Evolutionary conservation across 2,797 vertebrate species (phyloP), one percentile per base, ranked within the genome.

Genomic region (Anabacerthia variegaticeps): DNA sequence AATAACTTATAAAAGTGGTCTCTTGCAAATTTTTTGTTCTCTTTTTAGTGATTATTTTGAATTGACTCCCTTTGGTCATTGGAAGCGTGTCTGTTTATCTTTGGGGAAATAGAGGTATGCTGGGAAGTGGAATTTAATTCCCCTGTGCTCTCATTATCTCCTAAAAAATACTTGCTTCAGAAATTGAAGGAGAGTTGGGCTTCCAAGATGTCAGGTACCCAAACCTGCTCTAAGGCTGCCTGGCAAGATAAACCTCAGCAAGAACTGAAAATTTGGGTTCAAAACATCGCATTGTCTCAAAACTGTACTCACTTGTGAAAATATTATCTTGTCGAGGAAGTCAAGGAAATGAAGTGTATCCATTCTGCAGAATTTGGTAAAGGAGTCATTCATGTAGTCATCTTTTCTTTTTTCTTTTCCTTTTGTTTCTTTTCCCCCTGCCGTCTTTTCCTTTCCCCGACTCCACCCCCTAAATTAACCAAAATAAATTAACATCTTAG

Each of bases 301-400:
- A 65, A 23, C 28, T 51, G 7, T 49, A 23, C 6, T 75, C 0
- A 0, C 61, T 65, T 3, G 0, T 79, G 52, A 66, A 78, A 66
- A 36, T 59, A 27, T 4, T 32, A 3, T 59, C 8, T 72, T 76
- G 24, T 5, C 6, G 9, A 23, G 32, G 34, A 52, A 56, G 37
- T 37, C 28, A 52, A 75, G 54, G 36, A 71, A 66, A 37, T 1
- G 0, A 71, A 20, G 9, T 4, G 0, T 61, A 22, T 61, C 3
- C 1, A 0, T 68, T 89, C 19, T 37, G 3, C 6, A 24, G 21
- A 10, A 3, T 56, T 63, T 79, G 32, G 21, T 79, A 58, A 67
- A 62, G 41, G 16, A 52, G 17, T 72, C 0, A 22, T 63, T 88
- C 2, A 10, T 43, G 34, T 41, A 9, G 44, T 22, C 3, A 2